Percentiles rank a stretch among this genome's conserved stretches.
Conservation (phyloP, 2,888 invertebrate species). For the Harpagoxenus sublaevis region DNA sequence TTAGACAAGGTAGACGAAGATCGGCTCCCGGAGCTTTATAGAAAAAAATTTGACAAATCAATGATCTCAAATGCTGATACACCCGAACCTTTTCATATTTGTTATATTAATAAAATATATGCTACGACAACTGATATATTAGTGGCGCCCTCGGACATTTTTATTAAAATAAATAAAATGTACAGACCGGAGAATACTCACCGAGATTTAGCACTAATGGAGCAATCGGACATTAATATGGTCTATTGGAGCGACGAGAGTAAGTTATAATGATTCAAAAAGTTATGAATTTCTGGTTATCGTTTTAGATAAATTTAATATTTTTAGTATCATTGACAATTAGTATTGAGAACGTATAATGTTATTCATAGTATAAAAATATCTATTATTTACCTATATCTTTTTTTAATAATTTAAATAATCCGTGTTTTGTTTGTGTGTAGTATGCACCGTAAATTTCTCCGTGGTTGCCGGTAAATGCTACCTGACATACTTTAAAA, state of each 20-base stretch:
- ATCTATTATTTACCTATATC: neutral
- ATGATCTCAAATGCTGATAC: slow-evolving; percentile 92
- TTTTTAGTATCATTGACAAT: slow-evolving; percentile 7
- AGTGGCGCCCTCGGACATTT: slow-evolving; percentile 88
- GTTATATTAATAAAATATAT: slow-evolving; percentile 89
- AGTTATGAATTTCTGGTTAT: neutral
- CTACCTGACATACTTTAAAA: slow-evolving; percentile 89
- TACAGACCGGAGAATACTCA: slow-evolving; percentile 93
- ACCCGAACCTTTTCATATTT: slow-evolving; percentile 92
- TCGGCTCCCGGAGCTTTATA: slow-evolving; percentile 93
- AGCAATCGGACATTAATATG: slow-evolving; percentile 91
- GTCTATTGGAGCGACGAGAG: slow-evolving; percentile 93
- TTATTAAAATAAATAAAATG: slow-evolving; percentile 90
- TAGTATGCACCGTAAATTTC: slow-evolving; percentile 88
- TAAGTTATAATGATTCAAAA: slow-evolving; percentile 74
- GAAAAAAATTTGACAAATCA: slow-evolving; percentile 90
- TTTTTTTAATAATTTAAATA: neutral
- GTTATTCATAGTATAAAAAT: neutral
- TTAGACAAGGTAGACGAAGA: slow-evolving; percentile 89
- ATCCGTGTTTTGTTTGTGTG: neutral
- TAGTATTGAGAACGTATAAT: neutral
- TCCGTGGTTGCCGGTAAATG: slow-evolving; percentile 90
- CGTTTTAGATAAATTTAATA: neutral
- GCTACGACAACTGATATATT: slow-evolving; percentile 87
- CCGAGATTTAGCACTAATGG: slow-evolving; percentile 87